Percentiles rank a stretch among this genome's conserved stretches.
Evolutionary conservation across 2,888 invertebrate genomes (phyloP).

Genomic region (Drosophila borealis): DNA sequence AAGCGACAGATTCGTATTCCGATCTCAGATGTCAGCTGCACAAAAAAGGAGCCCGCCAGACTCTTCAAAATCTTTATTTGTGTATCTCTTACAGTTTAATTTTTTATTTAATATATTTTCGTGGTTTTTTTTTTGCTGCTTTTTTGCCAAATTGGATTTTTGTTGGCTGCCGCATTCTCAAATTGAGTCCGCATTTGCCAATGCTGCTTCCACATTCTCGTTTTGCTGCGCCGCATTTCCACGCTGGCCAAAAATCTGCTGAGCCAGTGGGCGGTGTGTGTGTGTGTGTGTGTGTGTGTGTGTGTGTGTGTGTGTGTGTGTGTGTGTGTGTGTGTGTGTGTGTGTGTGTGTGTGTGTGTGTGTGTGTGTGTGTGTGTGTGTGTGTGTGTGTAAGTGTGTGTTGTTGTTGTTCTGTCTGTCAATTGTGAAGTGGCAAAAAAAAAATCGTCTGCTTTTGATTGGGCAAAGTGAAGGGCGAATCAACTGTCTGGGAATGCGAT

Average conservation of each 20-base stretch:
- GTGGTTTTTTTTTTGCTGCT: slow-evolving; percentile 20
- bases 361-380: slow-evolving; percentile 12
- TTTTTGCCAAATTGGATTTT: slow-evolving; percentile 67
- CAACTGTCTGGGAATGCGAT: slow-evolving; percentile 62
- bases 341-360: slow-evolving; percentile 12
- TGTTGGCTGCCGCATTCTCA: slow-evolving; percentile 49
- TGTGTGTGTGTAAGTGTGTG: slow-evolving; percentile 6
- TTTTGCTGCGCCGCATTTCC: slow-evolving; percentile 41
- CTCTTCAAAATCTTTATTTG: slow-evolving; percentile 70
- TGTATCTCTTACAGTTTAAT: slow-evolving; percentile 72
- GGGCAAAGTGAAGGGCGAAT: slow-evolving; percentile 74
- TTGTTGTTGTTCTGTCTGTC: slow-evolving; percentile 28
- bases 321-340: slow-evolving; percentile 4
- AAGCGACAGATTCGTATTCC: slow-evolving; percentile 45
- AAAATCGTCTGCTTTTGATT: slow-evolving; percentile 49
- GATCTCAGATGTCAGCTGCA: slow-evolving; percentile 45
- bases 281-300: slow-evolving; percentile 16
- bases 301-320: background rate
- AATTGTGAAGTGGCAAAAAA: slow-evolving; percentile 54
- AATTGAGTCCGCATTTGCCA: slow-evolving; percentile 49
- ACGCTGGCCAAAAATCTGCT: slow-evolving; percentile 40
- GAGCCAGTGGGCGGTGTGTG: slow-evolving; percentile 46
- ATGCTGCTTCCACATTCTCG: slow-evolving; percentile 70
- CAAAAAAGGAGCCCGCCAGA: slow-evolving; percentile 63
- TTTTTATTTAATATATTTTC: slow-evolving; percentile 25